Evolutionary conservation across 2,888 invertebrate species (phyloP).

Genomic region (Eristalinus aeneus): DNA sequence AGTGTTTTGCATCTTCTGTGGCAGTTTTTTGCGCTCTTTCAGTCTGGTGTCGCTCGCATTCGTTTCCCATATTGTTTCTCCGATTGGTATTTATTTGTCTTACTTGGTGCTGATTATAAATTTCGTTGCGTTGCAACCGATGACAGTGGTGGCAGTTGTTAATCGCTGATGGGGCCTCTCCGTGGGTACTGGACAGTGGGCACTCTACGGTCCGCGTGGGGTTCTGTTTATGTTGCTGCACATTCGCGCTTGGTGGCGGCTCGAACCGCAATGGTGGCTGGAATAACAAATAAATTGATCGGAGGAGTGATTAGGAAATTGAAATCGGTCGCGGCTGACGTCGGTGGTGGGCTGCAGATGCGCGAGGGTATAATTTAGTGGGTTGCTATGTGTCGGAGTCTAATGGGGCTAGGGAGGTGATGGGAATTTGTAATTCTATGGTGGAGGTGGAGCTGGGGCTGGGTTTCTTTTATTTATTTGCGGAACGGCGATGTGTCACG

Average conservation of each 20-base stretch:
- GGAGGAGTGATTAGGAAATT: slow-evolving; percentile 55
- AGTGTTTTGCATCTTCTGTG: slow-evolving; percentile 49
- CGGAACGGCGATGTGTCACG: neutral
- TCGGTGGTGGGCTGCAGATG: slow-evolving; percentile 12
- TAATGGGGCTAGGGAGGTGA: slow-evolving; percentile 39
- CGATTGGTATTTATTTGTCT: slow-evolving; percentile 7
- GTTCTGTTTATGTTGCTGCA: slow-evolving; percentile 31
- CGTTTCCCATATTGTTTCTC: neutral
- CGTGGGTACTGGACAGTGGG: neutral
- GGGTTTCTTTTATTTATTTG: neutral
- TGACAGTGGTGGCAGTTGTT: slow-evolving; percentile 47
- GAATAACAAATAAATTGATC: slow-evolving; percentile 61
- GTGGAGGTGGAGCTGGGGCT: neutral
- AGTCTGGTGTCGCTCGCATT: slow-evolving; percentile 3
- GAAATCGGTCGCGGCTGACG: slow-evolving; percentile 44
- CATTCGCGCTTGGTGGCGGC: slow-evolving; percentile 12
- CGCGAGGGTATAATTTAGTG: slow-evolving; percentile 40
- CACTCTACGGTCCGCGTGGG: neutral
- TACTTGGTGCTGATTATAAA: slow-evolving; percentile 55
- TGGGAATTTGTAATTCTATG: slow-evolving; percentile 35
- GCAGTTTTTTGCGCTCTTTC: slow-evolving; percentile 1
- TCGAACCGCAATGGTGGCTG: slow-evolving; percentile 22
- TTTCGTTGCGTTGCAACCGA: slow-evolving; percentile 59
- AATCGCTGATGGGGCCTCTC: slow-evolving; percentile 10
- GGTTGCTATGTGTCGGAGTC: slow-evolving; percentile 32